Evolutionary conservation across 2,113 vertebrate species (phyloP), one percentile per base, ranked within the genome.

Genomic region (Myodes glareolus): DNA sequence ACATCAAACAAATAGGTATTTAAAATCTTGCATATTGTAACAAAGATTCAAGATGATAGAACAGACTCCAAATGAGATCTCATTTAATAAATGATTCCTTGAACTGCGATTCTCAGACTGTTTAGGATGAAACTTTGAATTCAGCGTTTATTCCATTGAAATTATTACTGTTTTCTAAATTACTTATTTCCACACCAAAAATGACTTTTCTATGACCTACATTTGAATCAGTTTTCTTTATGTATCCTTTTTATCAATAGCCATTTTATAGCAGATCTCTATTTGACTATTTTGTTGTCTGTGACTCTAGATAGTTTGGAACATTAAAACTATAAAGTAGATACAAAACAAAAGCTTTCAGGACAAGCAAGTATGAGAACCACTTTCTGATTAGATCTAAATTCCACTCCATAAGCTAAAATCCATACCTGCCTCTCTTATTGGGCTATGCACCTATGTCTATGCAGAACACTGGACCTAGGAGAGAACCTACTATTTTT

Each of bases 141-240:
- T 90, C 45, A n/a, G 21, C 72, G 55, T 77, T 17, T 94, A 73
- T 76, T 82, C 17, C n/a, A 84, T 17, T 58, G 33, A 82, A 12
- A 87, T 45, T 90, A 75, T 68, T 73, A 67, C 1, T 88, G 68
- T 61, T 91, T 78, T 55, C 67, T 85, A 92, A n/a, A 77, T 45
- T 89, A 65, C n/a, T 77, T 92, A 63, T 68, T 87, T 97, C 50
- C 80, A 7, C 45, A 10, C 31, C 68, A 78, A 95, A 90, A 45
- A 93, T 81, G 25, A 88, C 5, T 13, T 87, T 27, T 90, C 5
- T 89, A 39, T 68, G 36, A 78, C 61, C n/a, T 50, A 67, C 45
- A 80, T 89, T 92, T 92, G 65, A 94, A 81, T 36, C 3, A 9
- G 45, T 47, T 94, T 88, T 36, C 70, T 87, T 70, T 70, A 63